Base-by-base conservation (phyloP, 2,113 vertebrate species). In the Cynocephalus volans region DNA sequence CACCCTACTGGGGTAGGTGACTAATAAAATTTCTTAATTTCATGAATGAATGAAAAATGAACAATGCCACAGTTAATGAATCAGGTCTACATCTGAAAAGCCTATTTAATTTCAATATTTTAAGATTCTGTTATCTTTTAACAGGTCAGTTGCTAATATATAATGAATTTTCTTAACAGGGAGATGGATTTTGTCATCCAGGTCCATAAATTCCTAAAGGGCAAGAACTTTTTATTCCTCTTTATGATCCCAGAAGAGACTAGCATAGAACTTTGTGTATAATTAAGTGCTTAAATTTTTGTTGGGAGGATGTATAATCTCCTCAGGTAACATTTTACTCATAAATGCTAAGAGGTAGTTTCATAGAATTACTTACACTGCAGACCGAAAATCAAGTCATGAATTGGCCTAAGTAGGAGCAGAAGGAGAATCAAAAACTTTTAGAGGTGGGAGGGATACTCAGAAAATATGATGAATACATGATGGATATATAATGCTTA, bases 1-100 rank as follows among this genome's bases (percentile, higher is more conserved):
- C 13, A 96, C 28, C 79, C 52, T 48, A 81, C 69, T 10, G 15
- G 18, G 21, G 54, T 87, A 83, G 77, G 33, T 70, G 50, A 81
- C 50, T 64, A 95, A 86, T 56, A 70, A 82, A 70, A 90, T 77
- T 1, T 82, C 28, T 93, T 89, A 77, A 60, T 67, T 76, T 94
- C 92, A 92, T 65, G 28, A 95, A 76, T 80, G n/a, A 90, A 75
- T 69, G 7, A 62, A 82, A 86, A 94, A 76, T 88, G 8, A 88
- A 77, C 17, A 96, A 67, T 50, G 24, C 8, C 45, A 64, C 11
- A 45, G 67, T 91, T 77, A 88, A 87, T 21, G 10, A 94, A 76
- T 88, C 36, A 79, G 52, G 28, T 45, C 50, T 67, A 31, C 24
- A 67, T 93, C 4, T 56, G 41, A 72, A 93, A 95, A 70, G 64